Evolutionary conservation across 2,888 invertebrate species (phyloP).

Genomic region (Calameuta idolon): DNA sequence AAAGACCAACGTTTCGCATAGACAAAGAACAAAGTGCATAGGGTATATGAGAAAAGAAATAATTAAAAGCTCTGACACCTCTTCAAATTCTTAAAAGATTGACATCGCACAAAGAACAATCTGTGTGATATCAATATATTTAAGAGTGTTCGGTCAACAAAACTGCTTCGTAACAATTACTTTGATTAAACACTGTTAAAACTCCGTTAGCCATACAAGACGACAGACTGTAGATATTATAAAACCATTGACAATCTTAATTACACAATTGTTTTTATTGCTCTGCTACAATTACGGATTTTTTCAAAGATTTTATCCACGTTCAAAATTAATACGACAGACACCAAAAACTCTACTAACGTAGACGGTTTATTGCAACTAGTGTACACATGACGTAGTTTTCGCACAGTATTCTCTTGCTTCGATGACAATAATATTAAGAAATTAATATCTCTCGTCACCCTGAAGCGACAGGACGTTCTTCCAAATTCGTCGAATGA

Average conservation of each 20-base stretch:
- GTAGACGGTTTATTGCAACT: not conserved
- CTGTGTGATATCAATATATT: too few species aligned
- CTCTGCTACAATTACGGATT: not conserved
- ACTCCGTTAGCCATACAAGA: not conserved
- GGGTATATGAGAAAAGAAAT: not conserved
- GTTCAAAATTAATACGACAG: not conserved
- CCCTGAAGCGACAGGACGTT: not conserved
- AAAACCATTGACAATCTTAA: not conserved
- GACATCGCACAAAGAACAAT: too few species aligned
- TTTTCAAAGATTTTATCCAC: not conserved
- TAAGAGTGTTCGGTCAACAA: not conserved
- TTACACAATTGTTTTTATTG: not conserved
- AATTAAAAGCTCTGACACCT: not conserved
- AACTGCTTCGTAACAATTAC: not conserved
- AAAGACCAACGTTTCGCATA: not conserved
- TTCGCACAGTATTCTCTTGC: not conserved
- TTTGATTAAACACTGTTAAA: not conserved
- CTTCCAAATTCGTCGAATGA: not conserved
- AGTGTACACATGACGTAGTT: not conserved
- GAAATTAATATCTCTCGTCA: not conserved
- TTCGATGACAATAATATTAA: not conserved
- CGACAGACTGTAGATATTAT: not conserved
- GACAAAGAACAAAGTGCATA: not conserved
- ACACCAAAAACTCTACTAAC: not conserved
- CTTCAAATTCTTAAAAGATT: not conserved